A percentile compares a stretch with the other conserved stretches of the same genome.
These are phyloP conservation scores for Drosophila yakuba DNA, from an alignment of 1,140 invertebrate species.

Conservation along the genomic window DNA sequence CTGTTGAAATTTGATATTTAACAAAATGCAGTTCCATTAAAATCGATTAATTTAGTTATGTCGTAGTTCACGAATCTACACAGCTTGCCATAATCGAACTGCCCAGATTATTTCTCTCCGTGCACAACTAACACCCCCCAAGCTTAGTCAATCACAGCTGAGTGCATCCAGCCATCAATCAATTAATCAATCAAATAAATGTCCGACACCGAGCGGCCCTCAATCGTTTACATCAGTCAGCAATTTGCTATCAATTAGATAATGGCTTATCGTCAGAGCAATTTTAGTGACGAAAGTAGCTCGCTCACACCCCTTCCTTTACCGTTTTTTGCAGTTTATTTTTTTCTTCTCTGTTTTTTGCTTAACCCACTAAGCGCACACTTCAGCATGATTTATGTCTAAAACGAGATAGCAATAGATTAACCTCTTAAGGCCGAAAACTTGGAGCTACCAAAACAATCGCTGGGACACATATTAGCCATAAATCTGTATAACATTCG, in stretches of 20 bases:
- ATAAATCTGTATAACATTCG: conserved; percentile 55
- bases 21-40: too few relatives aligned
- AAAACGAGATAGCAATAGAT: conserved; percentile 28
- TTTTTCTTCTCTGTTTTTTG: neutral
- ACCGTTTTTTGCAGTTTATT: neutral
- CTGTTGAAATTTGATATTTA: too few relatives aligned
- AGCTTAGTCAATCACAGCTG: conserved; percentile 48
- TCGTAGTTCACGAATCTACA: too few relatives aligned
- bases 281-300: conserved; percentile 39
- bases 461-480: conserved; percentile 41
- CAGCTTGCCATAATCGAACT: neutral
- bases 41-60: too few relatives aligned
- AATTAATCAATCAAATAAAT: conserved; percentile 60
- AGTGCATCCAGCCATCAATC: conserved; percentile 58
- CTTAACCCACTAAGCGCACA: conserved; percentile 31
- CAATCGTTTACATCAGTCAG: conserved; percentile 59
- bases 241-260: conserved; percentile 53
- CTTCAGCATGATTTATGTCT: conserved; percentile 44
- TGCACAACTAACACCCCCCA: conserved; percentile 18
- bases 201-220: conserved; percentile 30
- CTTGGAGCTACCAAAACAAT: conserved; percentile 38
- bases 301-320: conserved; percentile 2
- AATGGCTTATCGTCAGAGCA: conserved; percentile 33
- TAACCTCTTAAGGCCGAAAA: conserved; percentile 7
- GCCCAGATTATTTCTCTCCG: conserved; percentile 15